Conservation (phyloP, 2,888 invertebrate species). For the Pegoplata infirma region DNA sequence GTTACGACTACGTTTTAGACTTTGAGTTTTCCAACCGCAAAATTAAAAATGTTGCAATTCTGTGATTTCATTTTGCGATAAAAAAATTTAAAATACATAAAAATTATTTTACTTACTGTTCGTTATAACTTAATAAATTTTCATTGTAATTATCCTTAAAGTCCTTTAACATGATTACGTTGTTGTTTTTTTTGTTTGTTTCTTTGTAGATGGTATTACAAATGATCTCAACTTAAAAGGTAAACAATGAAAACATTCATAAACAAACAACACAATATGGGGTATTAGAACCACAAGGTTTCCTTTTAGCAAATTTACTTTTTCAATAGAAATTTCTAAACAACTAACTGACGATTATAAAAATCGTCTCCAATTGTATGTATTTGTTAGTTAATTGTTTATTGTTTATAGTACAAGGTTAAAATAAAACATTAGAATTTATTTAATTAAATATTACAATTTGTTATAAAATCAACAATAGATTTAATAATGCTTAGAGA, state of each 20-base stretch:
- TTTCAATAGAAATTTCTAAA: too few relatives aligned
- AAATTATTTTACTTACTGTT: slow-evolving; percentile 48
- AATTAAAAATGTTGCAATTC: slow-evolving; percentile 2
- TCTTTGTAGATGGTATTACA: too few relatives aligned
- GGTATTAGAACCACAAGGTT: not conserved
- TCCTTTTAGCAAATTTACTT: too few relatives aligned
- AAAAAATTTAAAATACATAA: too few relatives aligned
- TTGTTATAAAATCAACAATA: slow-evolving; percentile 12
- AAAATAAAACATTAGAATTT: slow-evolving; percentile 5
- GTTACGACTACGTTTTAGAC: not conserved
- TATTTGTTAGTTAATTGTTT: not conserved
- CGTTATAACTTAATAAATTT: slow-evolving; percentile 40
- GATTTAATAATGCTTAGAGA: not conserved
- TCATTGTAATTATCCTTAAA: slow-evolving; percentile 50
- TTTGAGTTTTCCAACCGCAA: slow-evolving; percentile 4
- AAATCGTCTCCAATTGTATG: too few relatives aligned
- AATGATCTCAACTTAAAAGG: slow-evolving; percentile 38
- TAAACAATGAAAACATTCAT: too few relatives aligned
- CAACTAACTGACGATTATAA: too few relatives aligned
- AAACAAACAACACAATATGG: not conserved
- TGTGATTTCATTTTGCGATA: slow-evolving; percentile 50
- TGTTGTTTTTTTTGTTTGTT: too few relatives aligned
- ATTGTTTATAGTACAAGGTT: slow-evolving; percentile 20
- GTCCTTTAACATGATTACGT: slow-evolving; percentile 45
- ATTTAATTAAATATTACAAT: not conserved